Conservation (phyloP, 2,113 vertebrate species). For the Coreoperca whiteheadi region DNA sequence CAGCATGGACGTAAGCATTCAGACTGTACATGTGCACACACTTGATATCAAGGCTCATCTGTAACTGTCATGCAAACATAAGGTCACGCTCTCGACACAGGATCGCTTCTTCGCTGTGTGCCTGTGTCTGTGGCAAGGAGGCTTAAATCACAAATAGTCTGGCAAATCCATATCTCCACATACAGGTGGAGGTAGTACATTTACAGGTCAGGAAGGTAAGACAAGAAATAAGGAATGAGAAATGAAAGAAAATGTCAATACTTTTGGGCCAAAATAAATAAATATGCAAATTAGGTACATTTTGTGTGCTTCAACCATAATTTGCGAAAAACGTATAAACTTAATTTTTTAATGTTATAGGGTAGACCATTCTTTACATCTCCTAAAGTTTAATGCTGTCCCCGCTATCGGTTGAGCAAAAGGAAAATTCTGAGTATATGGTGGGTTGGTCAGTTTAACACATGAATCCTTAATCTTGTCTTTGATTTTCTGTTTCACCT, state of each 20-base stretch:
- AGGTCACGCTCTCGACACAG: slow-evolving; percentile 20
- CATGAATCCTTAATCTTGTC: neutral
- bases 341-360: too few relatives aligned
- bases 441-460: neutral
- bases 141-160: neutral
- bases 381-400: too few relatives aligned
- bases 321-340: too few relatives aligned
- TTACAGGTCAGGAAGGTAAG: neutral
- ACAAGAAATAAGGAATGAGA: neutral
- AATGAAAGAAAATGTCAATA: too few relatives aligned
- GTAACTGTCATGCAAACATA: slow-evolving; percentile 2
- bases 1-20: neutral
- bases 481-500: too few relatives aligned
- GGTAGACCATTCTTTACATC: neutral
- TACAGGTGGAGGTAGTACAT: neutral
- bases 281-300: too few relatives aligned
- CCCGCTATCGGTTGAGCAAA: too few relatives aligned
- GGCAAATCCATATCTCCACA: neutral
- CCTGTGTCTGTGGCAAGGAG: neutral
- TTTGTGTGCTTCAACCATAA: too few relatives aligned
- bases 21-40: neutral
- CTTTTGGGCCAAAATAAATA: too few relatives aligned
- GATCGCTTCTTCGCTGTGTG: neutral
- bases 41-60: neutral
- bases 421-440: neutral